phyloP scores from a whole-genome alignment of 2,888 invertebrate species.

The Aethes cnicana region DNA sequence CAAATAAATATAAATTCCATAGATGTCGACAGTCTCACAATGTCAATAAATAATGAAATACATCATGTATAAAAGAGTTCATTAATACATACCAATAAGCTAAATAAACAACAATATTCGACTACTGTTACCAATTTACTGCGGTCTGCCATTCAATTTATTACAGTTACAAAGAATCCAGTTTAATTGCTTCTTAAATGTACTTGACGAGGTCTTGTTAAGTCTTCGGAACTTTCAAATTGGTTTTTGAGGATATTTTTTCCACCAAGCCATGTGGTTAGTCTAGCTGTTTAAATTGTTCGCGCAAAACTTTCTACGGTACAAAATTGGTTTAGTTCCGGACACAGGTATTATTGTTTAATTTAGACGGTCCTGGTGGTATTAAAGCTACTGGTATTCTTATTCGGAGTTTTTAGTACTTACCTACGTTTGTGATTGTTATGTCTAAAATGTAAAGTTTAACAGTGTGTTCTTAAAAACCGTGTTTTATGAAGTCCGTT shows the following conservation, averaged over 20 bases:
- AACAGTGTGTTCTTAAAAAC: too few relatives aligned
- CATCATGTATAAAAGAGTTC: too few relatives aligned
- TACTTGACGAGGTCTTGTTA: conserved; percentile 20
- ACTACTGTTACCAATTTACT: conserved; percentile 2
- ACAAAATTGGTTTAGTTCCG: conserved; percentile 22
- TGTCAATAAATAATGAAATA: too few relatives aligned
- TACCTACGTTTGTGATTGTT: too few relatives aligned
- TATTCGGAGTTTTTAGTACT: too few relatives aligned
- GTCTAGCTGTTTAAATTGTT: conserved; percentile 1
- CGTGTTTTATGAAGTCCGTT: too few relatives aligned
- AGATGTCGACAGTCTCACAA: too few relatives aligned
- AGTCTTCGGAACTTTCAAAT: conserved; percentile 21
- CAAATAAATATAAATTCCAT: too few relatives aligned
- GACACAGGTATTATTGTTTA: conserved; percentile 5
- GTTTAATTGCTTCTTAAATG: conserved; percentile 28
- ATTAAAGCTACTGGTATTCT: too few relatives aligned
- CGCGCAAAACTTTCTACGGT: conserved; percentile 2
- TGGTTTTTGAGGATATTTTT: conserved; percentile 26
- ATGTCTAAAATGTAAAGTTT: too few relatives aligned
- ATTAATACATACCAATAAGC: too few relatives aligned
- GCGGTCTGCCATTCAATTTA: conserved; percentile 20
- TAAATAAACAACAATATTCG: too few relatives aligned
- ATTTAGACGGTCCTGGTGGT: conserved; percentile 1
- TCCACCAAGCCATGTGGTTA: neutral
- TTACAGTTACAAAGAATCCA: conserved; percentile 24